Evolutionary conservation across 1,140 invertebrate genomes (phyloP).

Genomic region (Cydia fagiglandana): DNA sequence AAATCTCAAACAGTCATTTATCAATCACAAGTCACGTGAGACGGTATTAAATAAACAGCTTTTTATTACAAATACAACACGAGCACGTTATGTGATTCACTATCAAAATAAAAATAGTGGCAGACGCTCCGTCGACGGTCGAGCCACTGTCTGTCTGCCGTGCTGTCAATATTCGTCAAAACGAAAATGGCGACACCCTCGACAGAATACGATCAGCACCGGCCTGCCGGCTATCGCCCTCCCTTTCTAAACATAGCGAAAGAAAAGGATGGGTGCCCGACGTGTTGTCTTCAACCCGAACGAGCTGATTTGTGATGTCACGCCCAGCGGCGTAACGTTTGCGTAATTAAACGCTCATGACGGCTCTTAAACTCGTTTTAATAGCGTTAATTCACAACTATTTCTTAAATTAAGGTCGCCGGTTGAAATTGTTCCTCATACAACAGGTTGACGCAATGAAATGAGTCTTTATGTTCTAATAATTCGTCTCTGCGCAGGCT

Average conservation of each 20-base stretch:
- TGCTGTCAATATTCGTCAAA: constrained; percentile 80
- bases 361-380: constrained; percentile 72
- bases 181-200: constrained; percentile 79
- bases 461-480: constrained; percentile 53
- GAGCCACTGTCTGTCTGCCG: constrained; percentile 76
- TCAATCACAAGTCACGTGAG: constrained; percentile 57
- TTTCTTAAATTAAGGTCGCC: constrained; percentile 62
- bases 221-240: constrained; percentile 55
- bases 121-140: constrained; percentile 74
- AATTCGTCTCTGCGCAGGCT: constrained; percentile 75
- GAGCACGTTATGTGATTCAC: constrained; percentile 63
- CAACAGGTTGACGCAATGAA: constrained; percentile 58
- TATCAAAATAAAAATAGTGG: constrained; percentile 78
- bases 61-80: constrained; percentile 49
- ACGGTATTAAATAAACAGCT: constrained; percentile 51
- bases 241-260: constrained; percentile 45
- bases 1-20: constrained; percentile 52
- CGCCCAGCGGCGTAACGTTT: constrained; percentile 77
- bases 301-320: constrained; percentile 78
- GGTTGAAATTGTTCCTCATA: constrained; percentile 61
- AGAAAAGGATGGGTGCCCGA: constrained; percentile 57
- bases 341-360: constrained; percentile 72
- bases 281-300: constrained; percentile 71
- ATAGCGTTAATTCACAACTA: constrained; percentile 71
- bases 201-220: constrained; percentile 73